A percentile compares a stretch with the other conserved stretches of the same genome.
Conservation (phyloP, 1,140 invertebrate species). For the Caerostris extrusa region DNA sequence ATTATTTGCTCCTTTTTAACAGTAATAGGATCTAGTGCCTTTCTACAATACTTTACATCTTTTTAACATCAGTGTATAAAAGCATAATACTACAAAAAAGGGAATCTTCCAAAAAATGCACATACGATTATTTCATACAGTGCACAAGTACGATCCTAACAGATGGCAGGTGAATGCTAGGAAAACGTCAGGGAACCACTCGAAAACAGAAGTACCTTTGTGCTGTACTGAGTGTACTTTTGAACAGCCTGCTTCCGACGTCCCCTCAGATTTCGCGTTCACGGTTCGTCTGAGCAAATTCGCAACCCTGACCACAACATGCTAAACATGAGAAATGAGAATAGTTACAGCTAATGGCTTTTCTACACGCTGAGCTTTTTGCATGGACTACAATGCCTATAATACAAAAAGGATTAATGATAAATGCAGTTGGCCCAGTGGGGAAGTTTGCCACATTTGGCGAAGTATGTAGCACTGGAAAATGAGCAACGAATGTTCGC, state of each 20-base stretch:
- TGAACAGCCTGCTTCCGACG: slow-evolving; percentile 9
- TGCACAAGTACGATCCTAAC: background rate
- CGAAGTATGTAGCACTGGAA: background rate
- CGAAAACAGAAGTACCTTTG: slow-evolving; percentile 31
- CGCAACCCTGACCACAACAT: slow-evolving; percentile 65
- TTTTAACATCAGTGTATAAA: background rate
- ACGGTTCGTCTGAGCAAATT: slow-evolving; percentile 64
- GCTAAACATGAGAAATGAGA: slow-evolving; percentile 61
- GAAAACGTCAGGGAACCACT: slow-evolving; percentile 8
- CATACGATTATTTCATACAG: slow-evolving; percentile 23
- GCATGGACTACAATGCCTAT: slow-evolving; percentile 34
- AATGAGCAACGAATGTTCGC: no score
- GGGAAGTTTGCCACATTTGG: background rate
- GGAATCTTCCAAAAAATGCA: slow-evolving; percentile 48
- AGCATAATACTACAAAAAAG: background rate
- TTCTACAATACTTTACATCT: background rate
- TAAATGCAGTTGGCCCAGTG: slow-evolving; percentile 13
- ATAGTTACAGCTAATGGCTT: slow-evolving; percentile 73
- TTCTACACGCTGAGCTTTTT: slow-evolving; percentile 32
- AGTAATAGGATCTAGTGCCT: background rate
- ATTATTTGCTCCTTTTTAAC: no score
- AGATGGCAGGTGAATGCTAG: slow-evolving; percentile 66
- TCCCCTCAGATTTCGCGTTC: slow-evolving; percentile 46
- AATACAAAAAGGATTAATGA: slow-evolving; percentile 66
- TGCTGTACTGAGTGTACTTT: slow-evolving; percentile 47